Evolutionary conservation across 1,140 invertebrate genomes (phyloP).

Genomic region (Proctacanthus coquilletti): DNA sequence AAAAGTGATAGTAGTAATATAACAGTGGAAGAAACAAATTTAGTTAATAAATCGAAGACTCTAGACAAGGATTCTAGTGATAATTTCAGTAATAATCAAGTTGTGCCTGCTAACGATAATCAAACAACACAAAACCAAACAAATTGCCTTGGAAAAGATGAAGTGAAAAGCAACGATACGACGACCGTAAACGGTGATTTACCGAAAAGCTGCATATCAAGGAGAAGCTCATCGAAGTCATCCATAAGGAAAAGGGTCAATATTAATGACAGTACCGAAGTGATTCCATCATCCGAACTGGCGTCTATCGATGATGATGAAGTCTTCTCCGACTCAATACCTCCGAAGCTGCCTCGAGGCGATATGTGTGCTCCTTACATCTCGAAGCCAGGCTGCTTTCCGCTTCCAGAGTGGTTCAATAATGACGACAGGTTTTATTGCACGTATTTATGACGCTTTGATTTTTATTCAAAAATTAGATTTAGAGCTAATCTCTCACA

Average conservation of each 20-base stretch:
- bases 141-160: too few relatives aligned
- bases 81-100: too few relatives aligned
- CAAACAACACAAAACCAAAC: too few relatives aligned
- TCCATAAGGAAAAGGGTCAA: slow-evolving; percentile 29
- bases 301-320: slow-evolving; percentile 26
- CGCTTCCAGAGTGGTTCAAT: slow-evolving; percentile 26
- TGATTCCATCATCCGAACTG: slow-evolving; percentile 22
- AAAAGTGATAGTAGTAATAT: too few relatives aligned
- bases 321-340: slow-evolving; percentile 30
- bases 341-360: slow-evolving; percentile 22
- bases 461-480: slow-evolving; percentile 5
- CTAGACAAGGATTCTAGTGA: too few relatives aligned
- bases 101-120: too few relatives aligned
- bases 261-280: slow-evolving; percentile 23
- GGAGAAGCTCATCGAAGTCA: slow-evolving; percentile 23
- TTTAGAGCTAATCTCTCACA: too few relatives aligned
- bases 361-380: slow-evolving; percentile 31
- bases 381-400: slow-evolving; percentile 20
- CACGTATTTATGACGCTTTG: slow-evolving; percentile 17
- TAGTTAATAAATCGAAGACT: too few relatives aligned
- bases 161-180: too few relatives aligned
- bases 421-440: slow-evolving; percentile 25
- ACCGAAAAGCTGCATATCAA: slow-evolving; percentile 23
- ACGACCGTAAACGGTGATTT: too few relatives aligned
- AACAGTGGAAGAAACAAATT: too few relatives aligned